Conservation (phyloP, 2,888 invertebrate genomes). For the Drosophila leonis region DNA sequence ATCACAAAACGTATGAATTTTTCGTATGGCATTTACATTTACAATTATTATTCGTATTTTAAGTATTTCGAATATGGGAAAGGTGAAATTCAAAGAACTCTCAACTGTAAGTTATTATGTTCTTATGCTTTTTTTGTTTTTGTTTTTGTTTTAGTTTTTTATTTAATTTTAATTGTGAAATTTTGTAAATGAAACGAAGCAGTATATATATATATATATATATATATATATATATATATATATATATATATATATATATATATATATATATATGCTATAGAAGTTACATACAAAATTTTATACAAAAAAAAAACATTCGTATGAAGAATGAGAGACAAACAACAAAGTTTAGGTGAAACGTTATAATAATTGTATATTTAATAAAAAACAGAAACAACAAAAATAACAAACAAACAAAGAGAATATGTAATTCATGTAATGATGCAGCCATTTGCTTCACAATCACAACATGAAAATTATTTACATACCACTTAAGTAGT, state of each 20-base stretch:
- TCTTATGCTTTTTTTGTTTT: conserved; percentile 57
- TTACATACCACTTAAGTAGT: conserved; percentile 31
- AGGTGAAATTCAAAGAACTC: conserved; percentile 76
- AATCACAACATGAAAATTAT: conserved; percentile 20
- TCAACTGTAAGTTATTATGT: conserved; percentile 75
- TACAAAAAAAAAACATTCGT: conserved; percentile 10
- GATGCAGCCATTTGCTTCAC: conserved; percentile 37
- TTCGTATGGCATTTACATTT: conserved; percentile 47
- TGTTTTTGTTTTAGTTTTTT: conserved; percentile 56
- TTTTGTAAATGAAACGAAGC: conserved; percentile 65
- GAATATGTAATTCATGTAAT: conserved; percentile 45
- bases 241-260: too few species aligned
- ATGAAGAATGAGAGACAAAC: conserved; percentile 23
- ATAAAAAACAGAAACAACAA: conserved; percentile 22
- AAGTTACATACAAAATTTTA: conserved; percentile 34
- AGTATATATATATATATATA: conserved; percentile 56
- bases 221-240: too few species aligned
- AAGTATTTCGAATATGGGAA: conserved; percentile 80
- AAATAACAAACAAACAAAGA: conserved; percentile 16
- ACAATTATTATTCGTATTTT: conserved; percentile 49
- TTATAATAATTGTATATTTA: conserved; percentile 71
- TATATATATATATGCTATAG: too few species aligned
- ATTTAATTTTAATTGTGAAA: conserved; percentile 35
- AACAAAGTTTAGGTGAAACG: conserved; percentile 78
- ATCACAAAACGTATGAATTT: conserved; percentile 38